Percentiles rank a stretch among this genome's conserved stretches.
These are phyloP conservation scores for Ammospiza nelsoni DNA, from an alignment of 2,113 vertebrate species.

Conservation along the genomic window DNA sequence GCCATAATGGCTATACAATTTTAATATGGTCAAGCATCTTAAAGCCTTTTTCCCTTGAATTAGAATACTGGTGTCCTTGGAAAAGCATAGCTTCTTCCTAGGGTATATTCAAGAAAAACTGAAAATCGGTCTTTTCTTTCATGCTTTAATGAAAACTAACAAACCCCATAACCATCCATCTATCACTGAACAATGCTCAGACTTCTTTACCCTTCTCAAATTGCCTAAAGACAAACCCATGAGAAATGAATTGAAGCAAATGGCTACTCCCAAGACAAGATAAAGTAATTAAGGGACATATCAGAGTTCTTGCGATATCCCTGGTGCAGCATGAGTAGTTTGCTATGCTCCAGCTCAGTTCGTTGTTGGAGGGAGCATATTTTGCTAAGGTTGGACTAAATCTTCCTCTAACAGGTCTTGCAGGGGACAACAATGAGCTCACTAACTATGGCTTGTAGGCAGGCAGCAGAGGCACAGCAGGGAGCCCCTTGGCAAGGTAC, in stretches of 20 bases:
- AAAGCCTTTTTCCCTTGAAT: neutral
- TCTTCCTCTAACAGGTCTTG: neutral
- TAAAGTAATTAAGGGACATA: neutral
- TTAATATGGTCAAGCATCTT: slow-evolving; percentile 13
- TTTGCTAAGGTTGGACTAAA: neutral
- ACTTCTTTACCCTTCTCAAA: neutral
- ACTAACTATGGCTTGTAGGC: fast-evolving
- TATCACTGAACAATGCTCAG: neutral
- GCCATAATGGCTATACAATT: slow-evolving; percentile 1
- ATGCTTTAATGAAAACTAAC: neutral
- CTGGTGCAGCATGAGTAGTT: neutral
- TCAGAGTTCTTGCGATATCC: neutral
- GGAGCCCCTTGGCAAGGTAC: neutral
- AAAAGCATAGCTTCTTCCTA: neutral
- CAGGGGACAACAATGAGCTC: neutral
- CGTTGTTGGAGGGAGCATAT: neutral
- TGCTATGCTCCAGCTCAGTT: neutral
- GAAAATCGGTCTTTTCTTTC: neutral
- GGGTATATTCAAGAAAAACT: neutral
- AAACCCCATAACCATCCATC: neutral
- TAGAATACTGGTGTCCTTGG: neutral
- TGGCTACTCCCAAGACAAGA: neutral
- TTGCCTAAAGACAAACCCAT: neutral
- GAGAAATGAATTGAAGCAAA: neutral
- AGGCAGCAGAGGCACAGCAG: neutral